phyloP scores from a whole-genome alignment of 1,140 invertebrate species.

The Orchestia grillus region DNA sequence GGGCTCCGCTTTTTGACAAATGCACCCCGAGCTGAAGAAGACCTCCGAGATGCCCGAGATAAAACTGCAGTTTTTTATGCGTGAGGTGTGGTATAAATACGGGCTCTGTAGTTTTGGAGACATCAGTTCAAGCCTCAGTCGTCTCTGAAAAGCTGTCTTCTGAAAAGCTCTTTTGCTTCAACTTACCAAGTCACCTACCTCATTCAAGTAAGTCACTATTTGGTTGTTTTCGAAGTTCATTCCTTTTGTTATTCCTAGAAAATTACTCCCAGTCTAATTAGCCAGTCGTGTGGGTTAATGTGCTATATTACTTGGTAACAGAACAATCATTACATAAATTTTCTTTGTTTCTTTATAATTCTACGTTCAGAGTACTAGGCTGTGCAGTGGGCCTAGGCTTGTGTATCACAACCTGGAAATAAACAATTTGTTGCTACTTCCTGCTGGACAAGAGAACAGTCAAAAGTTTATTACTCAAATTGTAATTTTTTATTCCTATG shows the following conservation, averaged over 20 bases:
- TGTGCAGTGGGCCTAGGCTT: too few relatives aligned
- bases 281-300: not conserved
- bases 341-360: not conserved
- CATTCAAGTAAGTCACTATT: not conserved
- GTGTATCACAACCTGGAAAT: too few relatives aligned
- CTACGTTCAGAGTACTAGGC: not conserved
- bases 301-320: not conserved
- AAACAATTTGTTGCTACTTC: not conserved
- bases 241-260: not conserved
- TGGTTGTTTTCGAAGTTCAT: not conserved
- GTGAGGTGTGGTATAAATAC: not conserved
- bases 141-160: not conserved
- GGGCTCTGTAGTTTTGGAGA: not conserved
- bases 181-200: not conserved
- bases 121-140: not conserved
- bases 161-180: not conserved
- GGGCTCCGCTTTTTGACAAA: not conserved
- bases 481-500: not conserved
- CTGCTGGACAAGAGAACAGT: not conserved
- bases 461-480: not conserved
- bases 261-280: not conserved
- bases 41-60: not conserved
- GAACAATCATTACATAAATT: not conserved
- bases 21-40: not conserved
- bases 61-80: slow-evolving; percentile 1